A percentile compares a stretch with the other conserved stretches of the same genome.
These are phyloP conservation scores for Patella depressa DNA, from an alignment of 2,888 invertebrate species.

Conservation along the genomic window DNA sequence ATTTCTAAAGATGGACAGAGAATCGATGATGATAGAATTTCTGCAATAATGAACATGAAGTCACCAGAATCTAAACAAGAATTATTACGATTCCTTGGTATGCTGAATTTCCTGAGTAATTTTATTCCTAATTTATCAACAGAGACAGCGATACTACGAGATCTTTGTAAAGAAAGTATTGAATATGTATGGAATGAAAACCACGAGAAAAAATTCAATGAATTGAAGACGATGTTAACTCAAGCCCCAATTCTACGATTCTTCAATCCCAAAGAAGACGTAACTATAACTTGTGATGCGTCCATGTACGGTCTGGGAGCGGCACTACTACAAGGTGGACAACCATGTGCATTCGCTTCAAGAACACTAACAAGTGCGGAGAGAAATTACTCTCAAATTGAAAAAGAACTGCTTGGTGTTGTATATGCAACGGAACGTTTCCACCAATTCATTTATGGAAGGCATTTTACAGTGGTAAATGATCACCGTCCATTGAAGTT, in stretches of 20 bases:
- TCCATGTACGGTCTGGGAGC: neutral
- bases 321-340: neutral
- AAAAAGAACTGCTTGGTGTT: constrained; percentile 8
- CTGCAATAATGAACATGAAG: neutral
- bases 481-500: constrained; percentile 16
- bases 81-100: neutral
- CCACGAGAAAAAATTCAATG: neutral
- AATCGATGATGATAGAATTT: neutral
- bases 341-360: neutral
- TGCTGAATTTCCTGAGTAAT: neutral
- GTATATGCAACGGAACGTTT: constrained; percentile 14
- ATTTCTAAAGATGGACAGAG: neutral
- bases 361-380: neutral
- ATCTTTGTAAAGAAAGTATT: neutral
- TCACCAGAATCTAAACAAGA: constrained; percentile 3
- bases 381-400: constrained; percentile 11
- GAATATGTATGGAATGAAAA: neutral
- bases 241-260: constrained; percentile 11
- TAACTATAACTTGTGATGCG: neutral
- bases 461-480: constrained; percentile 8
- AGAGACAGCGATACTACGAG: neutral
- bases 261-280: constrained; percentile 3
- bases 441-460: constrained; percentile 12
- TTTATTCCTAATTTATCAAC: constrained; percentile 11
- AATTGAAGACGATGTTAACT: neutral